Base-by-base conservation (phyloP, 2,113 vertebrate species). In the Microcebus griseorufus region DNA sequence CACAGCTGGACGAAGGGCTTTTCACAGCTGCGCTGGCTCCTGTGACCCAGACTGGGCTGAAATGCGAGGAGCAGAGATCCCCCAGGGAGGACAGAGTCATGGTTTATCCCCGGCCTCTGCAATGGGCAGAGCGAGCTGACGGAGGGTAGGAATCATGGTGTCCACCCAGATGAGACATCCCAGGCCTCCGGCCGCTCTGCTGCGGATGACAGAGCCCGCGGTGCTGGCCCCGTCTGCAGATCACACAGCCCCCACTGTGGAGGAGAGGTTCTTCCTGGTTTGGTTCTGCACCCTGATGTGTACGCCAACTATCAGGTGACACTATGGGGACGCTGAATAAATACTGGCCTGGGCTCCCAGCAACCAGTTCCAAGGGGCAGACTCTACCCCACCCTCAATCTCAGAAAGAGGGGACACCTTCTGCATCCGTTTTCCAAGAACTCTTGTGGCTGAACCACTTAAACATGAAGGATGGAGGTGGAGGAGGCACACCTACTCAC, bases 1-100 rank as follows among this genome's bases (percentile, higher is more conserved):
- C 64, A 53, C 82, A 84, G 88, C 80, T 94, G 82, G 69, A 87
- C 67, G 55, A 53, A 51, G 69, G 58, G 62, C 45, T 96, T 72
- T 90, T n/a, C 84, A 88, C 51, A 94, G 97, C 94, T 86, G 82
- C 6, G 20, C 58, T 88, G 2, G 48, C 48, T 48, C 88, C 34
- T 72, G 81, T 86, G 94, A 72, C 86, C 48, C 81, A 62, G 14
- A 42, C 64, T 8, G 34, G 79, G 72, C 82, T 81, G 78, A 45
- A 94, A 94, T 39, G 8, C 39, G 65, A 97, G 94, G 51, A 89
- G 58, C 51, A 64, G 85, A 92, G 82, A 14, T 32, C 76, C 96
- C 82, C 86, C 58, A 14, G 95, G 91, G 79, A 78, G 70, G 67
- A 83, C 42, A 23, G 62, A 72, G 34, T 69, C 13, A 86, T 7